These are phyloP conservation scores for Tachina fera DNA, from an alignment of 2,888 invertebrate genomes.

Conservation along the genomic window DNA sequence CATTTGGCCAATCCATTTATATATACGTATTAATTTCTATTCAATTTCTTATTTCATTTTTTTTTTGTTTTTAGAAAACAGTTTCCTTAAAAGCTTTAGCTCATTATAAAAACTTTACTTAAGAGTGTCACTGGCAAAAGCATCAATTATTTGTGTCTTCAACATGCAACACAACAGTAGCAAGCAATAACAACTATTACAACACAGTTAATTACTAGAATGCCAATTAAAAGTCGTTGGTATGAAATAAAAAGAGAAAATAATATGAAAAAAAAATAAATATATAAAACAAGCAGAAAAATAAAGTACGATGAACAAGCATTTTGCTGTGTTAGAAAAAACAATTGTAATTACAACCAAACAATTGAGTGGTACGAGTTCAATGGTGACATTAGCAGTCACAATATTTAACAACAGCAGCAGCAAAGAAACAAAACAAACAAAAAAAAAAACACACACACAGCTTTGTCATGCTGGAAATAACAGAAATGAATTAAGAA, in stretches of 20 bases:
- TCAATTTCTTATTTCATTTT: constrained; percentile 7
- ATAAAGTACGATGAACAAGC: constrained; percentile 55
- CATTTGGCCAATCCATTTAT: too few species aligned
- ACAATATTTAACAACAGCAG: constrained; percentile 31
- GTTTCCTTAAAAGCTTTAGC: constrained; percentile 20
- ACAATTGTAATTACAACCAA: constrained; percentile 70
- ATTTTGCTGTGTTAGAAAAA: constrained; percentile 60
- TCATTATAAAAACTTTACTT: constrained; percentile 56
- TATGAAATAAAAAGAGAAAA: constrained; percentile 3
- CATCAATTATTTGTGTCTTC: constrained; percentile 69
- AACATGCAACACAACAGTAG: constrained; percentile 36
- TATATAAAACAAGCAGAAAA: background rate
- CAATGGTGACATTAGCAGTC: constrained; percentile 46
- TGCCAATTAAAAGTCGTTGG: constrained; percentile 71
- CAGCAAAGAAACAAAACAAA: constrained; percentile 9
- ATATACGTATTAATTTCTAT: background rate
- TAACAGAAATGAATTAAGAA: background rate
- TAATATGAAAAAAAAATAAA: background rate
- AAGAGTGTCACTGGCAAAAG: constrained; percentile 69
- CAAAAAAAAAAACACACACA: background rate
- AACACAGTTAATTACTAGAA: constrained; percentile 69
- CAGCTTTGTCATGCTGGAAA: too few species aligned
- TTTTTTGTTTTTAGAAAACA: constrained; percentile 2
- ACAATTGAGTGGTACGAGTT: constrained; percentile 45
- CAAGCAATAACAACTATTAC: constrained; percentile 48